Base-by-base conservation (phyloP, 2,797 vertebrate species). In the Spinus olivaceus region DNA sequence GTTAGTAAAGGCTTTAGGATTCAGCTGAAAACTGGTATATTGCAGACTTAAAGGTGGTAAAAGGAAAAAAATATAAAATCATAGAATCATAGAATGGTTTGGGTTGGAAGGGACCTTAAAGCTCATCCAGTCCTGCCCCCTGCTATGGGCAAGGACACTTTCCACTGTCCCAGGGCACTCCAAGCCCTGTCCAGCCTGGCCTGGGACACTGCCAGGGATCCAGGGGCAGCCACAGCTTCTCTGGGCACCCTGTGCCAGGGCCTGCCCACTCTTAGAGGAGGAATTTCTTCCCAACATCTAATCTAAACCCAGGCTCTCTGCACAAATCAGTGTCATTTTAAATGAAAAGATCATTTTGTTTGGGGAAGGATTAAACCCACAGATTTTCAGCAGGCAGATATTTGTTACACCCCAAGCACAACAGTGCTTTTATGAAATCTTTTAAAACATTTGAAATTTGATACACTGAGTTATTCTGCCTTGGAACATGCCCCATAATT, bases 91-190 rank as follows among this genome's bases (percentile, higher is more conserved):
- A 32, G 14, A 59, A 41, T 41, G 6, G 24, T 60, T 46, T 59
- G 1, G 17, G 17, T 7, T 46, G 28, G 51, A 33, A 51, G 16
- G 4, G 28, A 21, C 13, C n/a, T 46, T 12, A 50, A 65, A 65
- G 3, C 10, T 3, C 39, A 51, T 18, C 17, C 18, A 6, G 3
- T n/a, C 2, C 27, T 2, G 2, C 13, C 12, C 7, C 6, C 10
- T 3, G 20, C n/a, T 19, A 10, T 57, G 46, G 21, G 7, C 60
- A 39, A 12, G 60, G 76, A 25, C 67, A 27, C 8, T 9, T 73
- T 0, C 21, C 53, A 32, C 25, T 16, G 3, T 13, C 18, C 77
- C 77, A 50, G 42, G 57, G 3, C 42, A 50, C 57, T 79, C 84
- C 73, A 3, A 50, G n/a, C 17, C 59, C 66, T 12, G 5, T 16